Base-by-base conservation (phyloP, 2,888 invertebrate genomes). In the Cataglyphis altisquamis region DNA sequence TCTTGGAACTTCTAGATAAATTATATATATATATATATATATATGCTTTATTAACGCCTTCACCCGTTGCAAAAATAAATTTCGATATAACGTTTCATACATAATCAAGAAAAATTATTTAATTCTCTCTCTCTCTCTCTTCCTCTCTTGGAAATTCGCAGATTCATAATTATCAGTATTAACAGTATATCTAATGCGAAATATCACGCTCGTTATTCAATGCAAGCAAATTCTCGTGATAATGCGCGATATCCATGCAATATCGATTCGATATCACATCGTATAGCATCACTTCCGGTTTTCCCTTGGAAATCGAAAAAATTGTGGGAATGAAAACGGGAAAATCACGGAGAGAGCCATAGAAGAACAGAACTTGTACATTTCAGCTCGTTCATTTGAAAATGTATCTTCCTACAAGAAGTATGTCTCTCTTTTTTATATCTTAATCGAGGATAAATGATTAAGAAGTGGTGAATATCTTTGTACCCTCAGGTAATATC, bases 401-500 rank as follows among this genome's bases (percentile, higher is more conserved):
- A 12, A 29, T 21, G 15, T 36, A 63, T 18, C 45, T n/a, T 62
- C 21, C 39, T 4, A 62, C 21, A 6, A 48, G 1, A 15, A 15
- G 3, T n/a, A 52, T 39, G n/a, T 41, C 32, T 10, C 3, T 39
- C 41, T 21, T 55, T 63, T 62, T 9, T 39, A 57, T 10, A 70
- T 62, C 25, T n/a, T 66, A n/a, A 70, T 60, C 12, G 29, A 57
- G 3, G 8, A 8, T 25, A 25, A 55, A 36, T 32, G 52, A 85
- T 93, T 92, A 94, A 83, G 94, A 90, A 1, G 94, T 93, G 0
- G 94, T 94, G 68, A 93, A 95, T 86, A 95, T 93, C 55, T 95
- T 95, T 0, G 94, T 94, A 68, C 94, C 94, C 77, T 95, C 94
- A 0, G 94, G 94, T 29, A 95, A 81, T 70, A 94, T 94, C 4